Percentiles rank a stretch among this genome's conserved stretches.
phyloP scores from a whole-genome alignment of 2,113 vertebrate genomes.

The Phoenicopterus ruber region DNA sequence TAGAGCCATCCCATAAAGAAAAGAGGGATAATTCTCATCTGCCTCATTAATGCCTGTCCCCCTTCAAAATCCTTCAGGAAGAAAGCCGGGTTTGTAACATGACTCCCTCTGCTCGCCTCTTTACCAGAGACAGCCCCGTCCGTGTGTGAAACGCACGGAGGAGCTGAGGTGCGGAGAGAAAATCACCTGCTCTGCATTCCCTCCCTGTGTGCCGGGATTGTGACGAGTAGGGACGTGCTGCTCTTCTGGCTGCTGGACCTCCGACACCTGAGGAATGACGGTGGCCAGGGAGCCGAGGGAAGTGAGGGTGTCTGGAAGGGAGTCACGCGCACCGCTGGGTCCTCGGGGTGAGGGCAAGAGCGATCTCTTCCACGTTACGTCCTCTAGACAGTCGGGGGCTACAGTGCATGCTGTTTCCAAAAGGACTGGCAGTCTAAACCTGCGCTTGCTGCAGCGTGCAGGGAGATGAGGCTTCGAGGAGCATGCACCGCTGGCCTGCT shows the following conservation, averaged over 20 bases:
- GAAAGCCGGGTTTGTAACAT: background rate
- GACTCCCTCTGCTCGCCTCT: background rate
- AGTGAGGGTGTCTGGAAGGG: background rate
- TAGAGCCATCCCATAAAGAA: background rate
- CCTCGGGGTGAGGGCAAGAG: background rate
- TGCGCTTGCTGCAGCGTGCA: background rate
- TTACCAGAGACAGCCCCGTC: accelerated
- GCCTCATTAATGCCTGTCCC: background rate
- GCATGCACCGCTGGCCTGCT: background rate
- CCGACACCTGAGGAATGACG: background rate
- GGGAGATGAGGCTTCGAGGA: background rate
- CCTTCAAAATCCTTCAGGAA: background rate
- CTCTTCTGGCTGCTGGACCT: background rate
- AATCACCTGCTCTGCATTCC: background rate
- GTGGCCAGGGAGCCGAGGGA: background rate
- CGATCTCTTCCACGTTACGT: background rate
- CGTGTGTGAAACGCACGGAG: background rate
- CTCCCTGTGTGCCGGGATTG: accelerated
- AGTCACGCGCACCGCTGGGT: accelerated
- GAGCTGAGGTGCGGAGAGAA: background rate
- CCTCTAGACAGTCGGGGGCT: background rate
- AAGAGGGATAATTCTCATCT: background rate
- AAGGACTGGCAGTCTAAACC: background rate
- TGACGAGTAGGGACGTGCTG: no score
- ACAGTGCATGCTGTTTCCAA: background rate